These are phyloP conservation scores for Drosophila lutescens DNA, from an alignment of 2,888 invertebrate species.

Conservation along the genomic window DNA sequence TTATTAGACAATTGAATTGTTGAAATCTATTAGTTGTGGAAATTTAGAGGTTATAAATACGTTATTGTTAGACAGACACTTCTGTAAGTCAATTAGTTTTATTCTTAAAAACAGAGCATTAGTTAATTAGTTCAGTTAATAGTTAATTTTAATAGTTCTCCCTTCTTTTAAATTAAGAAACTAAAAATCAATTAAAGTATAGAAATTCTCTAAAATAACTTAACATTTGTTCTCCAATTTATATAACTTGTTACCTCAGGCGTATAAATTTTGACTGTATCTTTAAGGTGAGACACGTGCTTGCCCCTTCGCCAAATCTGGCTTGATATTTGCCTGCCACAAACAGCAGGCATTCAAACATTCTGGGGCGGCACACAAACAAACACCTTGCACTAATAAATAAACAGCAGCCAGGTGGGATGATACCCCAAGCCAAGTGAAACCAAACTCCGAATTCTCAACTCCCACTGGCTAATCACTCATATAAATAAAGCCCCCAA, in stretches of 20 bases:
- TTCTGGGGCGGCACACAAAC: conserved; percentile 23
- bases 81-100: too few relatives aligned
- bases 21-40: background rate
- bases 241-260: background rate
- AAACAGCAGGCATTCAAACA: conserved; percentile 57
- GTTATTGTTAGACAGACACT: too few relatives aligned
- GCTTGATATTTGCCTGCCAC: conserved; percentile 64
- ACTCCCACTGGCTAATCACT: conserved; percentile 69
- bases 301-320: conserved; percentile 46
- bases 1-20: background rate
- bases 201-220: background rate
- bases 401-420: conserved; percentile 58
- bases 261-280: background rate
- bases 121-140: too few relatives aligned
- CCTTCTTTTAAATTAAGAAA: too few relatives aligned
- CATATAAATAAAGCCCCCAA: conserved; percentile 70
- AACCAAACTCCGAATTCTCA: conserved; percentile 6
- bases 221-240: background rate
- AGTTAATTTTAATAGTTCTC: too few relatives aligned
- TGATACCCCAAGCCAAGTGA: conserved; percentile 5
- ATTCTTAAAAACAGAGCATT: too few relatives aligned
- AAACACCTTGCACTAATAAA: conserved; percentile 72
- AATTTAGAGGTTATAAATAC: too few relatives aligned
- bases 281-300: conserved; percentile 50
- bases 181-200: too few relatives aligned